These are phyloP conservation scores for Eudasyphora cyanicolor DNA, from an alignment of 2,888 invertebrate genomes.

Conservation along the genomic window DNA sequence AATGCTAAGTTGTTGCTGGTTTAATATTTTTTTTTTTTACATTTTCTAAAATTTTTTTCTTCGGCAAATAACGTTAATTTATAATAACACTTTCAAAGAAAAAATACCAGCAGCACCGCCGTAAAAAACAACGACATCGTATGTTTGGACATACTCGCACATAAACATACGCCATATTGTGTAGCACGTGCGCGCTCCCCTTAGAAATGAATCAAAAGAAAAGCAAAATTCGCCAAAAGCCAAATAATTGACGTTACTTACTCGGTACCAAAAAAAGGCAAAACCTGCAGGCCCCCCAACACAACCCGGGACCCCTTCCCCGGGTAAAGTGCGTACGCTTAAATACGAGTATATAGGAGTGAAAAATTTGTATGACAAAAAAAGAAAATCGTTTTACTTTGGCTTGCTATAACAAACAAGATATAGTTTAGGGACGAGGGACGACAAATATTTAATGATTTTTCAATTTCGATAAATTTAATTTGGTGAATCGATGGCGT, in stretches of 20 bases:
- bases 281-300: not conserved
- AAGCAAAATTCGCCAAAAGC: constrained; percentile 42
- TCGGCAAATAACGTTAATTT: not conserved
- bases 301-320: not conserved
- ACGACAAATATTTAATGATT: too few relatives aligned
- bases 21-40: not conserved
- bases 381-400: too few relatives aligned
- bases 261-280: too few relatives aligned
- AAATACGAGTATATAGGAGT: too few relatives aligned
- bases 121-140: not conserved
- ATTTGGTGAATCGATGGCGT: too few relatives aligned
- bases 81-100: not conserved
- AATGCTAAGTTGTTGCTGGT: not conserved
- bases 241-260: constrained; percentile 23
- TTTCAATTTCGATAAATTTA: too few relatives aligned
- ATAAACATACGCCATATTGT: not conserved
- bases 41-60: not conserved
- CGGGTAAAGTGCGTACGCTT: not conserved
- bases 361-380: too few relatives aligned
- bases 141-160: not conserved
- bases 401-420: too few relatives aligned
- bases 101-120: not conserved
- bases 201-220: constrained; percentile 8
- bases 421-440: too few relatives aligned
- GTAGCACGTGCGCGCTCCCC: constrained; percentile 52